These are phyloP conservation scores for Pseudolaguvia tuberculata DNA, from an alignment of 2,113 vertebrate genomes.

Conservation along the genomic window DNA sequence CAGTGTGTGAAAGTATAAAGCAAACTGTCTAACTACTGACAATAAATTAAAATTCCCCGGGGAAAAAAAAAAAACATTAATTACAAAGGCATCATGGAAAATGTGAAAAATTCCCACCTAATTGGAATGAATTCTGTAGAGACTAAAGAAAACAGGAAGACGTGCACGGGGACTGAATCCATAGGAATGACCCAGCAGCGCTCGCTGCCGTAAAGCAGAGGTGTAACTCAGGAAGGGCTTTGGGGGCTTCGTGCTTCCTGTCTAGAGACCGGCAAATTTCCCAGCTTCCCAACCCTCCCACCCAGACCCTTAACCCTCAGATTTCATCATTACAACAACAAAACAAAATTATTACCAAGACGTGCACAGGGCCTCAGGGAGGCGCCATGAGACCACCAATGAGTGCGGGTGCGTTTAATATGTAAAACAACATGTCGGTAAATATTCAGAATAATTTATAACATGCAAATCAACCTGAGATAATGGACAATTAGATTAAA, in stretches of 20 bases:
- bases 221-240: conserved; percentile 44
- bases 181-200: conserved; percentile 42
- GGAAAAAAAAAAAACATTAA: background rate
- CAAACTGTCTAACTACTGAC: background rate
- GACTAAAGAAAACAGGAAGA: conserved; percentile 23
- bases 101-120: conserved; percentile 35
- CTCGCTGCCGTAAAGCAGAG: conserved; percentile 54
- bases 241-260: conserved; percentile 15
- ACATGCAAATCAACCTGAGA: background rate
- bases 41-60: background rate
- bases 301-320: conserved; percentile 48
- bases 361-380: conserved; percentile 30
- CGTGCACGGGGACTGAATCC: conserved; percentile 47
- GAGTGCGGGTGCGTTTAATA: background rate
- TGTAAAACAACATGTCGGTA: background rate
- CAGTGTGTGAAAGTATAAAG: background rate
- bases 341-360: conserved; percentile 58
- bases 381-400: conserved; percentile 10
- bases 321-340: conserved; percentile 61
- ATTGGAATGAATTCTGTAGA: conserved; percentile 35
- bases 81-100: background rate
- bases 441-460: background rate
- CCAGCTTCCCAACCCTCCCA: conserved; percentile 37
- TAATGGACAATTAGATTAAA: background rate
- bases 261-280: conserved; percentile 33